phyloP scores from a whole-genome alignment of 2,888 invertebrate species.

The Lottia gigantea region DNA sequence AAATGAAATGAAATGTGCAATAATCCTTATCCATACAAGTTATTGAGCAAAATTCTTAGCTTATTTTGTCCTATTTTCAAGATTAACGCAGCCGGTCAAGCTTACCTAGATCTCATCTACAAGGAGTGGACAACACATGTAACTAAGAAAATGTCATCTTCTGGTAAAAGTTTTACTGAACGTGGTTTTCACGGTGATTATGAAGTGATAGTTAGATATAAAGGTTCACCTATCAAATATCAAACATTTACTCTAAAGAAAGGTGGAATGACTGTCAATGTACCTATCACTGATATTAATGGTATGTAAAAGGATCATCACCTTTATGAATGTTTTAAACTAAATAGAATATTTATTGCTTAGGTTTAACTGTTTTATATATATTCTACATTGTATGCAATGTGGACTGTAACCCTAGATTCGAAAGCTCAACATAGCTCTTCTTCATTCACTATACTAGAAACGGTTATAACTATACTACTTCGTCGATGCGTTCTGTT shows the following conservation, averaged over 20 bases:
- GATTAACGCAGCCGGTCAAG: constrained; percentile 33
- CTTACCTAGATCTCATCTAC: constrained; percentile 29
- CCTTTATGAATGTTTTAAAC: too few species aligned
- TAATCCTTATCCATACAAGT: too few species aligned
- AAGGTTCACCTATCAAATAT: constrained; percentile 22
- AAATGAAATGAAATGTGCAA: too few species aligned
- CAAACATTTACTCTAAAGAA: constrained; percentile 23
- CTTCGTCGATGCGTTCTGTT: too few species aligned
- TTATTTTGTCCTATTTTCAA: constrained; percentile 1
- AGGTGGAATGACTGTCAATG: background rate
- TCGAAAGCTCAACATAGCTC: too few species aligned
- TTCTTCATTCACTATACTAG: too few species aligned
- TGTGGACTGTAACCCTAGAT: too few species aligned
- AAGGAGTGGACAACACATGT: constrained; percentile 38
- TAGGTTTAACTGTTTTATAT: too few species aligned
- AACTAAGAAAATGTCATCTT: constrained; percentile 18
- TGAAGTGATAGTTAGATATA: constrained; percentile 30
- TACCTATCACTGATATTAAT: background rate
- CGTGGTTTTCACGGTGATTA: constrained; percentile 40
- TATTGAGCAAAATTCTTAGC: too few species aligned
- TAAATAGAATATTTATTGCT: too few species aligned
- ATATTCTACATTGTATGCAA: too few species aligned
- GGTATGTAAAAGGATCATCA: background rate
- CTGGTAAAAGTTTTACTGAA: constrained; percentile 23
- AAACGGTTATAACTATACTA: too few species aligned